A percentile compares a stretch with the other conserved stretches of the same genome.
phyloP scores from a whole-genome alignment of 2,888 invertebrate species.

The Trachelus iudaicus region DNA sequence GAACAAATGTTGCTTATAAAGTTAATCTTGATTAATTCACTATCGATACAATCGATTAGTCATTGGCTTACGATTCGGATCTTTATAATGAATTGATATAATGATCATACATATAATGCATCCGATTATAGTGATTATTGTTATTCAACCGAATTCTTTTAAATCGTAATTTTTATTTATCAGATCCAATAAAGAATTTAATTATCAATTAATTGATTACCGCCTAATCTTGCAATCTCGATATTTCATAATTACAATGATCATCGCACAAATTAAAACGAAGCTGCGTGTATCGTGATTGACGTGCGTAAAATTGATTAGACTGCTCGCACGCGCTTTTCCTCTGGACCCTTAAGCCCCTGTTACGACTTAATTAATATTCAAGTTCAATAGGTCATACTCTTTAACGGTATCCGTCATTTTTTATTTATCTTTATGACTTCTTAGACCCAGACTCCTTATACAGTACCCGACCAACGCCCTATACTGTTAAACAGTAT shows the following conservation, averaged over 20 bases:
- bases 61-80: neutral
- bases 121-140: neutral
- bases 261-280: neutral
- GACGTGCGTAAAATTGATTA: neutral
- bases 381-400: neutral
- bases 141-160: neutral
- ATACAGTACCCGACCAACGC: neutral
- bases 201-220: neutral
- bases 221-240: neutral
- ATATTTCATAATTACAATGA: neutral
- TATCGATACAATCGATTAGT: neutral
- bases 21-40: neutral
- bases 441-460: neutral
- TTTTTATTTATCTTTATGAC: neutral
- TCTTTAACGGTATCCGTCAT: neutral
- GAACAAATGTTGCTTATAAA: neutral
- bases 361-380: neutral
- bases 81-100: too few species aligned
- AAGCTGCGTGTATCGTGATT: neutral
- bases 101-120: neutral
- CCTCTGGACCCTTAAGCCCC: neutral
- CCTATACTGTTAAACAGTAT: neutral
- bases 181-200: neutral
- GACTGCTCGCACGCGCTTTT: neutral
- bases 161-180: neutral